Conservation (phyloP, 2,888 invertebrate species). For the Folsomia manolachei region DNA sequence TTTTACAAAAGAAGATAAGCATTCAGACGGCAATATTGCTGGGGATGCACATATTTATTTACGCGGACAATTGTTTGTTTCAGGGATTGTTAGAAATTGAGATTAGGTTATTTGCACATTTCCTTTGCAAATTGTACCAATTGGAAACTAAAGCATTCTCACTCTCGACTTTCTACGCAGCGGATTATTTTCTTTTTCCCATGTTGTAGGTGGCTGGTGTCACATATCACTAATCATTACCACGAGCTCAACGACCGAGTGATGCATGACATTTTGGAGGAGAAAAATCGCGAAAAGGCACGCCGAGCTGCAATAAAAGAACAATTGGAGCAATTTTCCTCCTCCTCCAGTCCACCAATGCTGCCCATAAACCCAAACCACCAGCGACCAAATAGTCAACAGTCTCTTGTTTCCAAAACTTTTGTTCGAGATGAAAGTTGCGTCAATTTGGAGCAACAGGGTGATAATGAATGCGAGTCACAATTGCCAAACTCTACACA, state of each 20-base stretch:
- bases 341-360: no score
- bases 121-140: not conserved
- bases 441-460: not conserved
- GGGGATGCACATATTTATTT: no score
- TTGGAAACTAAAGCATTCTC: no score
- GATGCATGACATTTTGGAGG: slow-evolving; percentile 61
- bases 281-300: slow-evolving; percentile 57
- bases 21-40: no score
- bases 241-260: slow-evolving; percentile 65
- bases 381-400: not conserved
- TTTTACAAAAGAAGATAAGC: no score
- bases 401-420: not conserved
- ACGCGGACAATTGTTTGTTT: not conserved
- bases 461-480: not conserved
- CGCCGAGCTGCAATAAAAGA: slow-evolving; percentile 26
- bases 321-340: not conserved
- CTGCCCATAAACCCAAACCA: not conserved
- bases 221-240: slow-evolving; percentile 67
- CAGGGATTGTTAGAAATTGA: not conserved
- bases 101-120: not conserved
- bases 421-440: not conserved
- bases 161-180: no score
- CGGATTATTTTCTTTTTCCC: not conserved
- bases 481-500: not conserved
- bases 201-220: slow-evolving; percentile 63